Evolutionary conservation across 2,113 vertebrate genomes (phyloP), one percentile per base, ranked within the genome.

Genomic region (Trochalopteron elliotii): DNA sequence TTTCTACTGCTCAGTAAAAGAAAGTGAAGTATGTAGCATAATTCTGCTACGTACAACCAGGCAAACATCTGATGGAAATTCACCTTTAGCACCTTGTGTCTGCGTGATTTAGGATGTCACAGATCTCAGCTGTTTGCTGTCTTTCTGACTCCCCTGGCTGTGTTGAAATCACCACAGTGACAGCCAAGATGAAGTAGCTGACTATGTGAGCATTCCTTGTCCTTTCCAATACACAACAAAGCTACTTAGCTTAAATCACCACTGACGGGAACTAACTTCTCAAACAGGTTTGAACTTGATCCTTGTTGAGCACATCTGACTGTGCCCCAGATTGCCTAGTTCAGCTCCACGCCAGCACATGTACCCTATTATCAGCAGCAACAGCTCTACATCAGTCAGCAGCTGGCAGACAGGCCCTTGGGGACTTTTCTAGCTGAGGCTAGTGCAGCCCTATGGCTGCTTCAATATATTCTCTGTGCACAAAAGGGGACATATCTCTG

Each of bases 131-230:
- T 96, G 49, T 83, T 90, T 92, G 60, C 83, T 94, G 80, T 75
- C 92, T 92, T 92, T 81, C 91, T 74, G 91, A 74, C 94, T 92
- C 47, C 68, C 50, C 30, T 84, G 89, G 47, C 86, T 95, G 76
- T 94, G 89, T 95, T 89, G 95, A 93, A 96, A 95, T 93, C 89
- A 83, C 80, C 72, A 3, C 64, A 75, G 56, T 83, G 95, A 94
- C 95, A 95, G 95, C 83, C 95, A 96, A 89, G 94, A 95, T 68
- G 91, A 97, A 96, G 93, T 74, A 93, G 94, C 89, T 95, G 96
- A 90, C 95, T 78, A 16, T 33, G 67, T 87, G 89, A 97, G 69
- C 94, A 74, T 67, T 95, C 80, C 86, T 86, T 5, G 30, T 83
- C 90, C 93, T 87, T 95, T 94, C 94, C 91, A 96, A 81, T 47